Evolutionary conservation across 2,888 invertebrate genomes (phyloP), one percentile per base, ranked within the genome.

Genomic region (Mactromeris polynyma): DNA sequence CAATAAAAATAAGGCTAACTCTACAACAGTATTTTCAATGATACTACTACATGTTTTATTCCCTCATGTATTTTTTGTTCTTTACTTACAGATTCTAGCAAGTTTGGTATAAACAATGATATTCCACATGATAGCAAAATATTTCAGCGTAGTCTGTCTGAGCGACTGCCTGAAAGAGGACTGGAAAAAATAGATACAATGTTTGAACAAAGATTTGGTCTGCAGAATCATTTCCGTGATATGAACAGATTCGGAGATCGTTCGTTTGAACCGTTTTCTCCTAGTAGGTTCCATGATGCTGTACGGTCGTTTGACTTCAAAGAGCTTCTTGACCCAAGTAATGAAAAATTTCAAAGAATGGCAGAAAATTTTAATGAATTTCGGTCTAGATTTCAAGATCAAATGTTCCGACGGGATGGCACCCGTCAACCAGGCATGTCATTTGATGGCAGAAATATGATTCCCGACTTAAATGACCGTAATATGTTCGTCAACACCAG

Each of bases 341-440:
- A 87, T 9, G 92, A 92, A 73, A 92, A 90, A 80, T 90, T 92
- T 86, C 92, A 92, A 86, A 85, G 90, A 90, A 92, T 92, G 92
- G 92, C 92, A n/a, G 92, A 92, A 84, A 90, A 90, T 58, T 92
- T 90, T 69, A 89, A 90, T 46, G 92, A 92, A 33, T 92, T 92
- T 73, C 36, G 92, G 46, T 90, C 90, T 31, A 84, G 90, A 58
- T 90, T 90, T 81, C 91, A 91, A 86, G 91, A 91, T 86, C 91
- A 91, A 69, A 88, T 91, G 89, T 85, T 83, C 73, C 81, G 91
- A 2, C 81, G 89, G 31, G 91, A 89, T 54, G 89, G 89, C 33
- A 78, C 77, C 14, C 78, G 90, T 42, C 84, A 88, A 26, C 84
- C 81, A 79, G 87, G 88, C 4, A 88, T 88, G 86, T n/a, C 85